phyloP scores from a whole-genome alignment of 2,113 vertebrate genomes.

The Lanius collurio region DNA sequence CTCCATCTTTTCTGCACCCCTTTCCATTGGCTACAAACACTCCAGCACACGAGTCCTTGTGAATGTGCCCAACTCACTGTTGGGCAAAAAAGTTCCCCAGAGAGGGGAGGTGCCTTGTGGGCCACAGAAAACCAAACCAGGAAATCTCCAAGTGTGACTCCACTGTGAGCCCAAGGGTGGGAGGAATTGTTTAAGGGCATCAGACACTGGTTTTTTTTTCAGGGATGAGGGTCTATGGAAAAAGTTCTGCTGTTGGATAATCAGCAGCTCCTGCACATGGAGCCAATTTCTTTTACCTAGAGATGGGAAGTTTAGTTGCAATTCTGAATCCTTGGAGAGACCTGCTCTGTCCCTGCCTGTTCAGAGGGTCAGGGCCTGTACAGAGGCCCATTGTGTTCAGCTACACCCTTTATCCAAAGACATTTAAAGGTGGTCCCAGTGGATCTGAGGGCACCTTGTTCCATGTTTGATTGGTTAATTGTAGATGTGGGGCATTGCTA shows the following conservation, averaged over 20 bases:
- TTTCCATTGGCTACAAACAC: background rate
- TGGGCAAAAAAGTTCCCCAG: background rate
- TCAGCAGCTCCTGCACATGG: background rate
- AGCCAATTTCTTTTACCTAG: background rate
- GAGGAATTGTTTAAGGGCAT: background rate
- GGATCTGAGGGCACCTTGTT: background rate
- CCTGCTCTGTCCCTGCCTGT: background rate
- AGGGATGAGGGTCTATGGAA: background rate
- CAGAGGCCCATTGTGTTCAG: background rate
- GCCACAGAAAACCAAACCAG: background rate
- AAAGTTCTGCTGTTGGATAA: background rate
- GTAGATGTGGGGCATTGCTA: background rate
- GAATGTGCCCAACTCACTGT: no score
- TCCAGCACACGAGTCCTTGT: rapidly evolving
- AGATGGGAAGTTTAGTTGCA: background rate
- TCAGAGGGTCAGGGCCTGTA: background rate
- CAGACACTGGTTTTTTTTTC: background rate
- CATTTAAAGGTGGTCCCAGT: background rate
- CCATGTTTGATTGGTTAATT: background rate
- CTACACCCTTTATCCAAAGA: background rate
- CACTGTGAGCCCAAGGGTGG: background rate
- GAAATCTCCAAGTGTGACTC: background rate
- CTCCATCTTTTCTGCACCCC: background rate
- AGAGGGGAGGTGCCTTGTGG: background rate
- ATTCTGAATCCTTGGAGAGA: background rate